Base-by-base conservation (phyloP, 1,140 invertebrate species). In the Teleogryllus occipitalis region DNA sequence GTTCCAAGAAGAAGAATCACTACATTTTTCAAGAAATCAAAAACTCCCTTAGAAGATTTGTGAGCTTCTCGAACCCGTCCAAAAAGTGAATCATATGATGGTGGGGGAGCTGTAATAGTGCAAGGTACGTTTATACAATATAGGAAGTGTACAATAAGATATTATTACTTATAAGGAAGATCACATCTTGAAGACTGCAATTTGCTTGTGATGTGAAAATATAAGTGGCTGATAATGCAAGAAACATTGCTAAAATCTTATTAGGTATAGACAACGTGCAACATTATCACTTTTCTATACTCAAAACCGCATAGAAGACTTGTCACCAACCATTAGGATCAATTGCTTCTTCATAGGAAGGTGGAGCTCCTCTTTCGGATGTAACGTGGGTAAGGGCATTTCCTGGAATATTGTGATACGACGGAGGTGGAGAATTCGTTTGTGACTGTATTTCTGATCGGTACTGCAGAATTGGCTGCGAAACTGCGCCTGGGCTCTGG, bases 1-100 rank as follows among this genome's bases (percentile, higher is more conserved):
- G 91, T 92, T 79, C 91, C 90, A 78, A 92, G 83, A 21, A 92
- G 83, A 48, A 92, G 86, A 47, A 91, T 85, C 14, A 91, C 82
- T 46, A 92, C 85, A 83, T 91, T 91, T 82, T 90, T 89, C 18
- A 92, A 80, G 83, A 92, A 92, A 81, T 92, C 90, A 27, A 91
- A 84, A 80, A 91, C 84, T 72, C 89, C 88, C 84, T 87, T 89
- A 3, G 91, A 91, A 39, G 89, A 85, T 83, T 89, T 89, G 80
- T 88, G 87, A 0, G 89, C 90, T 83, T 90, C 89, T 81, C 89
- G 85, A n/a, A 92, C 89, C 83, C 89, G 85, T 22, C 91, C 91
- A 87, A 91, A 92, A 3, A 92, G 82, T 5, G 91, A 92, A 82
- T 92, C 90, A 82, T 92, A 92, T 0, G 90, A 89, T n/a, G 91